Conservation (phyloP, 2,888 invertebrate species). For the Noctua comes region DNA sequence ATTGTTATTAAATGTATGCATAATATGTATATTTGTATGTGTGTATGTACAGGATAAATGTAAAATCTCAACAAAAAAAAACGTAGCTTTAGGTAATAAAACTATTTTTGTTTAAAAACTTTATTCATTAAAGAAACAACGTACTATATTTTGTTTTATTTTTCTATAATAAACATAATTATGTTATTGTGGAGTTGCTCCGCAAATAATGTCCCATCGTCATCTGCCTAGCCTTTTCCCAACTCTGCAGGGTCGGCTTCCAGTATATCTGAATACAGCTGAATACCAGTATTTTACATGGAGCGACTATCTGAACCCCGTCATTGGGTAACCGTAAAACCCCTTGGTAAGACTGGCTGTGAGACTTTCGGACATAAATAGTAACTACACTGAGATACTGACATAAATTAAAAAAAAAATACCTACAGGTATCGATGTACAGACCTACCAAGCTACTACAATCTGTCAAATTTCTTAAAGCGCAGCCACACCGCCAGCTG, state of each 20-base stretch:
- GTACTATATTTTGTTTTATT: constrained; percentile 24
- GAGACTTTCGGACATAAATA: background rate
- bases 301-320: no score
- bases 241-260: background rate
- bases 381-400: no score
- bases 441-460: no score
- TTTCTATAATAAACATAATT: background rate
- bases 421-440: no score
- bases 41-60: constrained; percentile 30
- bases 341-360: background rate
- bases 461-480: no score
- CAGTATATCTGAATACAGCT: background rate
- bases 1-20: constrained; percentile 18
- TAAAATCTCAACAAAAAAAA: constrained; percentile 53
- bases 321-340: no score
- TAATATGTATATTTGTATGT: constrained; percentile 21
- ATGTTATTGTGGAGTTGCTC: background rate
- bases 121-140: constrained; percentile 38
- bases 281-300: background rate
- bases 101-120: constrained; percentile 44
- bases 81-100: constrained; percentile 35
- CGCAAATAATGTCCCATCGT: background rate
- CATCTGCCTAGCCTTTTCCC: background rate
- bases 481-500: no score
- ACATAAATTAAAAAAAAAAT: no score